Evolutionary conservation across 2,113 vertebrate genomes (phyloP).

Genomic region (Zootoca vivipara): DNA sequence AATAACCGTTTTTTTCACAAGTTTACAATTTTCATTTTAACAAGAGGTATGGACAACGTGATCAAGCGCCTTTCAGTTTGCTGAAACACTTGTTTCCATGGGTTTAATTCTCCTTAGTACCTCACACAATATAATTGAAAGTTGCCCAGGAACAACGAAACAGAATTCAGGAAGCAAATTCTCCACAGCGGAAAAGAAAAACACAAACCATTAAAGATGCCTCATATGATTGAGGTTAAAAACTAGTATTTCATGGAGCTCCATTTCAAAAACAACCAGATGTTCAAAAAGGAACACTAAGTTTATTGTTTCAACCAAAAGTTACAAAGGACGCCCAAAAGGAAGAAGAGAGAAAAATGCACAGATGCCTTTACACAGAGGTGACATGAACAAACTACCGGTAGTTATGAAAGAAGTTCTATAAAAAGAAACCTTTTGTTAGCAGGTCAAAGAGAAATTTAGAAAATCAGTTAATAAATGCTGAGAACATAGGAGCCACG

Average conservation of each 20-base stretch:
- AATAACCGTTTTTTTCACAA: background rate
- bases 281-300: background rate
- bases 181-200: background rate
- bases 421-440: background rate
- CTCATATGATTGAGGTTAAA: background rate
- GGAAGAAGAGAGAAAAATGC: background rate
- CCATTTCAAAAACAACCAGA: background rate
- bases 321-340: background rate
- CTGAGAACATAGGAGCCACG: background rate
- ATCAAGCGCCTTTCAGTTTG: background rate
- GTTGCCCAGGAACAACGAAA: slow-evolving; percentile 12
- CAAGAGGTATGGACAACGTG: background rate
- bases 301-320: background rate
- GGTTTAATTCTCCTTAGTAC: slow-evolving; percentile 8
- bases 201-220: background rate
- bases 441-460: background rate
- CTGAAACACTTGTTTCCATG: slow-evolving; percentile 17
- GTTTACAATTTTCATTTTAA: background rate
- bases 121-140: slow-evolving; percentile 34
- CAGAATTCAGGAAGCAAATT: slow-evolving; percentile 1
- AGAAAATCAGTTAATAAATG: background rate
- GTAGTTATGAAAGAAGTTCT: background rate
- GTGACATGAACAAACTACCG: background rate
- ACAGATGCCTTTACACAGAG: background rate
- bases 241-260: background rate